These are phyloP conservation scores for Xanthia togata DNA, from an alignment of 2,888 invertebrate genomes.

Conservation along the genomic window DNA sequence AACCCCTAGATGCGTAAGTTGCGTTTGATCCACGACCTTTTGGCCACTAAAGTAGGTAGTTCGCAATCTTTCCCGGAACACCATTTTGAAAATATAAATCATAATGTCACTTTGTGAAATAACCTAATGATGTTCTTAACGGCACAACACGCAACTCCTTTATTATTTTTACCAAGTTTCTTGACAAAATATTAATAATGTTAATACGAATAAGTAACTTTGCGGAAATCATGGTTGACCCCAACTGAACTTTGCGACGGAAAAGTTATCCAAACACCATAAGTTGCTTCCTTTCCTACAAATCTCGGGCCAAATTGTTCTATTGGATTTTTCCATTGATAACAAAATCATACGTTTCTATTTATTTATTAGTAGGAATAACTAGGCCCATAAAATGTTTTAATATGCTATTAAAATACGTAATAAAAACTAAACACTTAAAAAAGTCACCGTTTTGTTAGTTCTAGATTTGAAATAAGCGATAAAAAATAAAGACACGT, in stretches of 20 bases:
- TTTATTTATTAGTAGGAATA: no score
- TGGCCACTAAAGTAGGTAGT: no score
- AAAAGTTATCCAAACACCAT: slow-evolving; percentile 28
- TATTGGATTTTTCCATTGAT: background rate
- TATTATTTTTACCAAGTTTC: slow-evolving; percentile 41
- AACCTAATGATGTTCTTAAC: slow-evolving; percentile 42
- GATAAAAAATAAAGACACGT: no score
- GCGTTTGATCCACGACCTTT: no score
- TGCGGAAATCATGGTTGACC: slow-evolving; percentile 25
- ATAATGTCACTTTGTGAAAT: slow-evolving; percentile 39
- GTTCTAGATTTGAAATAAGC: background rate
- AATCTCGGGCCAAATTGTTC: slow-evolving; percentile 13
- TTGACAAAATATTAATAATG: slow-evolving; percentile 37
- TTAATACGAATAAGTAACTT: slow-evolving; percentile 33
- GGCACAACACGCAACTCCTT: slow-evolving; percentile 39
- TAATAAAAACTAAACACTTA: background rate
- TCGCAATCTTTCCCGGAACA: slow-evolving; percentile 9
- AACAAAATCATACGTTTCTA: background rate
- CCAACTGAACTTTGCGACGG: slow-evolving; percentile 28
- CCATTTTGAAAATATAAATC: slow-evolving; percentile 41
- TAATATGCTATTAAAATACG: background rate
- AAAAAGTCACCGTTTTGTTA: background rate
- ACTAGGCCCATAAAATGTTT: background rate
- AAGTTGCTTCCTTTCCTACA: slow-evolving; percentile 11
- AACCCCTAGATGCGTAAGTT: no score